A percentile compares a stretch with the other conserved stretches of the same genome.
Conservation (phyloP, 2,113 vertebrate genomes). For the Ascaphus truei region DNA sequence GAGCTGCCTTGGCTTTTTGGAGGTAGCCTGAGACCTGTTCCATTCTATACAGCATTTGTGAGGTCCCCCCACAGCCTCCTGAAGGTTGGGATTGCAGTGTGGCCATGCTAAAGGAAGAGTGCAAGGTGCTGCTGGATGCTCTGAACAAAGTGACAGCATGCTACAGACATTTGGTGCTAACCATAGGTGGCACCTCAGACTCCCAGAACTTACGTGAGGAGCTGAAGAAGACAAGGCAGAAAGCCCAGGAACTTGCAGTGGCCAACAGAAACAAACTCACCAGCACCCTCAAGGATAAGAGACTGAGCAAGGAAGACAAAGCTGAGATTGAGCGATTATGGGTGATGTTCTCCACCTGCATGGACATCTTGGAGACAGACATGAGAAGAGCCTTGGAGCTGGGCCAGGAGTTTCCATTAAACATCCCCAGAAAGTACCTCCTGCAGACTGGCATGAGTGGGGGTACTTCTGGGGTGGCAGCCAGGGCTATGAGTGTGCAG, state of each 20-base stretch:
- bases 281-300: slow-evolving; percentile 76
- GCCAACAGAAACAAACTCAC: slow-evolving; percentile 82
- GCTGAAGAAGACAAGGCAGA: slow-evolving; percentile 84
- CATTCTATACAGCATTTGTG: neutral
- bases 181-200: slow-evolving; percentile 89
- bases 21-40: neutral
- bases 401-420: slow-evolving; percentile 85
- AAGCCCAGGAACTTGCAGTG: slow-evolving; percentile 87
- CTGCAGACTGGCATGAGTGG: slow-evolving; percentile 92
- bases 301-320: slow-evolving; percentile 77
- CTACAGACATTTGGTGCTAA: slow-evolving; percentile 89
- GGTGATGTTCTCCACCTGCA: slow-evolving; percentile 92
- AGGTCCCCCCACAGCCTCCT: neutral
- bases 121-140: slow-evolving; percentile 89
- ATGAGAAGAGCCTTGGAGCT: slow-evolving; percentile 89
- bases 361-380: slow-evolving; percentile 93
- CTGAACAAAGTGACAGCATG: slow-evolving; percentile 90
- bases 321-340: slow-evolving; percentile 90
- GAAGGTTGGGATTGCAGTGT: neutral
- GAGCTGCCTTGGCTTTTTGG: neutral
- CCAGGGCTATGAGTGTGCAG: slow-evolving; percentile 85
- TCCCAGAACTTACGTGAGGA: slow-evolving; percentile 90
- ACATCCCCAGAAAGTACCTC: slow-evolving; percentile 81
- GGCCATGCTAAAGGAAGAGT: slow-evolving; percentile 85
- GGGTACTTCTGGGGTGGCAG: slow-evolving; percentile 75